Conservation (phyloP, 1,140 invertebrate genomes). For the Sycobia sp. region DNA sequence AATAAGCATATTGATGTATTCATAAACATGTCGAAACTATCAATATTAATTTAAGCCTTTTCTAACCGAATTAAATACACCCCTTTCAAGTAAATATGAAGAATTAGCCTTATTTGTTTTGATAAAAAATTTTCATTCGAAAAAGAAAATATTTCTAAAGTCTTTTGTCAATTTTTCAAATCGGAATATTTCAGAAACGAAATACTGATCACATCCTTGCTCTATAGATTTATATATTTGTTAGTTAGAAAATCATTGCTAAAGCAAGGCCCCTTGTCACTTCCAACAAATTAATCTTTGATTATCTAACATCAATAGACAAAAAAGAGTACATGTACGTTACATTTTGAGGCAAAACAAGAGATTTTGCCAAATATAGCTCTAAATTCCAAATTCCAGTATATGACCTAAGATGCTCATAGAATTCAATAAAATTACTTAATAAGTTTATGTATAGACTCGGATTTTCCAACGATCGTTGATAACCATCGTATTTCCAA, state of each 20-base stretch:
- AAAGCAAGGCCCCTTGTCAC: constrained; percentile 58
- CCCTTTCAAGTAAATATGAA: too few relatives aligned
- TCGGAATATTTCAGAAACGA: too few relatives aligned
- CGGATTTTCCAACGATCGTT: background rate
- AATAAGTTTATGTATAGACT: background rate
- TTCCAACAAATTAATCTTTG: constrained; percentile 47
- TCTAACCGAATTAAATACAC: too few relatives aligned
- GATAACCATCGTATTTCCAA: too few relatives aligned
- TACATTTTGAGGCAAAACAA: background rate
- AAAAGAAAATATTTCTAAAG: too few relatives aligned
- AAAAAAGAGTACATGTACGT: background rate
- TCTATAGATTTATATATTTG: background rate
- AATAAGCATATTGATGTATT: too few relatives aligned
- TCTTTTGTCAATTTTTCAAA: too few relatives aligned
- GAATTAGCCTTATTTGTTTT: too few relatives aligned
- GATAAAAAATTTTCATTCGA: too few relatives aligned
- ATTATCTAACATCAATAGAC: background rate
- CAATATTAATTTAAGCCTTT: too few relatives aligned
- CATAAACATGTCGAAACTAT: too few relatives aligned
- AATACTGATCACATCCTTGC: too few relatives aligned
- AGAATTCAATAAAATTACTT: constrained; percentile 38
- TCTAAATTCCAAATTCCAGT: constrained; percentile 6
- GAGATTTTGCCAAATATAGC: constrained; percentile 6
- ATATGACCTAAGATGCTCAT: constrained; percentile 55
- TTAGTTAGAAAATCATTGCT: constrained; percentile 44